Percentiles rank a stretch among this genome's conserved stretches.
phyloP scores from a whole-genome alignment of 2,888 invertebrate genomes.

The Ceramica pisi region DNA sequence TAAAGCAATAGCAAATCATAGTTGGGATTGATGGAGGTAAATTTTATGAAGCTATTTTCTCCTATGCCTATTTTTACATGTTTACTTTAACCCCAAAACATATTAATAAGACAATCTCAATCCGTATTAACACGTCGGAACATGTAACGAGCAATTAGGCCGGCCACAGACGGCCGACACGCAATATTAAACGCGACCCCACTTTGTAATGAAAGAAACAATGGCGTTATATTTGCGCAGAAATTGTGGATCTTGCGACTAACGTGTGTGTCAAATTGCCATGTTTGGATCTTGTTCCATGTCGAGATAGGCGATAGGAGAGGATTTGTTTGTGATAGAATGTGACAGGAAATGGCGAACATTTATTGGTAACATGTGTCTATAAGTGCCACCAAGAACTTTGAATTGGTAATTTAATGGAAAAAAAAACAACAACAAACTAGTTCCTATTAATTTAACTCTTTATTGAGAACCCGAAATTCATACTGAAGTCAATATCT shows the following conservation, averaged over 20 bases:
- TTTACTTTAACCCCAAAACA: slow-evolving; percentile 40
- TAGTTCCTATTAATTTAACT: too few species aligned
- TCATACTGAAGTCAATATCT: too few species aligned
- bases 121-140: slow-evolving; percentile 62
- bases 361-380: too few species aligned
- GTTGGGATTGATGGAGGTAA: too few species aligned
- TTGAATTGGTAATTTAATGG: too few species aligned
- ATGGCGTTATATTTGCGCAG: slow-evolving; percentile 68
- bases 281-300: slow-evolving; percentile 67
- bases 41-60: neutral
- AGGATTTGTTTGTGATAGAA: slow-evolving; percentile 8
- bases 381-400: too few species aligned
- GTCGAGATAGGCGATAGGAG: slow-evolving; percentile 45
- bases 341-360: too few species aligned
- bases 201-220: slow-evolving; percentile 79
- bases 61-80: neutral
- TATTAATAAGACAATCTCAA: slow-evolving; percentile 62
- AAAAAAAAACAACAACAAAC: too few species aligned
- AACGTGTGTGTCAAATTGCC: slow-evolving; percentile 80
- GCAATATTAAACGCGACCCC: slow-evolving; percentile 71
- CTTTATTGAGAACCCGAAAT: too few species aligned
- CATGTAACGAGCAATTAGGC: slow-evolving; percentile 81
- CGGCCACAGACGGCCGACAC: slow-evolving; percentile 63
- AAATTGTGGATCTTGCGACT: slow-evolving; percentile 76
- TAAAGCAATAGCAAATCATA: too few species aligned